Base-by-base conservation (phyloP, 2,888 invertebrate genomes). In the Catocala fraxini region DNA sequence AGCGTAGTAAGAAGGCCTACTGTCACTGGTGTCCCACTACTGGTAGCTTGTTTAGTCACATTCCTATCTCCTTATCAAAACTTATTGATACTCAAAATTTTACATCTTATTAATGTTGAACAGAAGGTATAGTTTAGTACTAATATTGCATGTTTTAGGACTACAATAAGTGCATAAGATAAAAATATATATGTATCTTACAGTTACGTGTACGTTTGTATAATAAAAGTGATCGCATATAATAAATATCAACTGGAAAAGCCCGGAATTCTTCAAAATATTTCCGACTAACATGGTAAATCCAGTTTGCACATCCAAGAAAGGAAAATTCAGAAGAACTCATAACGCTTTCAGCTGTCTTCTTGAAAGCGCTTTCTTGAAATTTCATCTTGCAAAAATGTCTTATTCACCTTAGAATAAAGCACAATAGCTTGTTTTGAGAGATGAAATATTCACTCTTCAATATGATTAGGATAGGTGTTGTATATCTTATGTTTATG, bases 291-390 rank as follows among this genome's bases (percentile, higher is more conserved):
- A 11, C 39, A 58, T 77, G 74, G 80, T 59, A 35, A 62, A 71
- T 56, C 65, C 63, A 69, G 49, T 68, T 68, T 71, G 75, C 66
- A 77, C 71, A 71, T 76, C 55, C 52, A 69, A 80, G 73, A 77
- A 82, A 80, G 75, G 77, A 82, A 80, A 79, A 70, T 83, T 78
- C 74, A 70, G 74, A 69, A 71, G 65, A 75, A 81, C 75, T 81
- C 76, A 79, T 79, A 81, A 79, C 77, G 79, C 75, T 82, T 75
- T 73, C 74, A 72, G 74, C 65, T 75, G 75, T 73, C 73, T 70
- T 75, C 66, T 63, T 69, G 73, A 80, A 74, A 74, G 70, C 74
- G 70, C 73, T 77, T 75, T 79, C 75, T 82, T 73, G 70, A 73
- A 80, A 79, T 76, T 72, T 75, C 75, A 77, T 82, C 70, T 73